Evolutionary conservation across 1,140 invertebrate genomes (phyloP).

Genomic region (Contarinia nasturtii): DNA sequence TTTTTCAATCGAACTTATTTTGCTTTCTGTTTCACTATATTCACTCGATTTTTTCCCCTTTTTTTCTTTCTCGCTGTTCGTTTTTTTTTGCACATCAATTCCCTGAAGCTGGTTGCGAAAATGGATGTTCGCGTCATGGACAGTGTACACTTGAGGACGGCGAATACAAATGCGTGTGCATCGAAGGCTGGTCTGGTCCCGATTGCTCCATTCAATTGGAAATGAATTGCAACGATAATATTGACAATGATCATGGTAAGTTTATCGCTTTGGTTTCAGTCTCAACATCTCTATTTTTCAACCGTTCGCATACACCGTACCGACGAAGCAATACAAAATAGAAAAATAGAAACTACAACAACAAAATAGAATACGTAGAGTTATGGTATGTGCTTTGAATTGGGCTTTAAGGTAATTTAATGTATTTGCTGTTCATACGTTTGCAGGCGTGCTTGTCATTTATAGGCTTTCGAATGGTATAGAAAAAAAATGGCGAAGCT

Average conservation of each 20-base stretch:
- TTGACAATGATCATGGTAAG: slow-evolving; percentile 92
- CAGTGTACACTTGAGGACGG: slow-evolving; percentile 67
- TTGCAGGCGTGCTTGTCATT: background rate
- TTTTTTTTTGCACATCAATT: background rate
- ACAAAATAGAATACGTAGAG: background rate
- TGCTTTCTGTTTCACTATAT: no score
- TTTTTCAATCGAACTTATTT: no score
- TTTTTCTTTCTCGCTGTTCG: no score
- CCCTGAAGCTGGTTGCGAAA: slow-evolving; percentile 76
- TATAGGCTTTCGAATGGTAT: background rate
- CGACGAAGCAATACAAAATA: background rate
- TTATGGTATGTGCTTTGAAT: background rate
- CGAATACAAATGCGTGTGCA: slow-evolving; percentile 82
- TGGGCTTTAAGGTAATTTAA: background rate
- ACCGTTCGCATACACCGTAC: background rate
- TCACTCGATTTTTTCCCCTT: no score
- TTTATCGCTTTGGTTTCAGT: slow-evolving; percentile 2
- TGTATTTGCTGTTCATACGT: no score
- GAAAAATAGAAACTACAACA: background rate
- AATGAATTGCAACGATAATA: slow-evolving; percentile 80
- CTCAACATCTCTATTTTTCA: background rate
- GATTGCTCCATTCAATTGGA: slow-evolving; percentile 81
- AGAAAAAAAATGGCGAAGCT: no score
- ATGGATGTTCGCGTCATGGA: slow-evolving; percentile 79
- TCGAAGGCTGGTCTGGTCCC: slow-evolving; percentile 75